Base-by-base conservation (phyloP, 2,888 invertebrate species). In the Sisyra nigra region DNA sequence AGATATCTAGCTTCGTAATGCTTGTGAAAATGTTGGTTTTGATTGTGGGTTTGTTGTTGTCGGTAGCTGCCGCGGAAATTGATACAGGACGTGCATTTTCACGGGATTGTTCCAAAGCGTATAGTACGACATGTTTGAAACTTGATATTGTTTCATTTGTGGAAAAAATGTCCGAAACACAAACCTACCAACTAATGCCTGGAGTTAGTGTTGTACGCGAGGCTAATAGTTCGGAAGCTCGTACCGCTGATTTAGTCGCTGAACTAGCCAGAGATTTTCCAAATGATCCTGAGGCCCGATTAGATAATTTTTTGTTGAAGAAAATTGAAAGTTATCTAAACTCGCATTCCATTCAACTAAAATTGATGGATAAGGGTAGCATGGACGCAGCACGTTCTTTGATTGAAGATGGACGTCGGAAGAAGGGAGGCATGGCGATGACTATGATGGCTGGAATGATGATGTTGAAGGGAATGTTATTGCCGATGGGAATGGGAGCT, bases 101-200 rank as follows among this genome's bases (percentile, higher is more conserved):
- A 9, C 53, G 59, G 38, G 70, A 70, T 48, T 80, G 80, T 57
- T 65, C 65, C 32, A 67, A 66, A 17, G 62, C 66, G 1, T 74
- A 78, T 53, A 82, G 77, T 56, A 67, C 78, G 17, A 80, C 81
- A 55, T 87, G 87, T 55, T 62, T 86, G 32, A 87, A 86, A 56
- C 65, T 86, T 47, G 84, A 85, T 53, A 73, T 82, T 37, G 72
- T 84, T 2, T 79, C 80, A 3, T 75, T 85, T 54, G 68, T 87
- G 48, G 85, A 86, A 55, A 75, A 76, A 39, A 55, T 86, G 29
- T 74, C 79, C 50, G 78, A 80, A 54, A 73, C 74, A 49, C 72
- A 76, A 51, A 76, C 80, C 57, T 69, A 81, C 4, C 71, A 68
- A 47, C 68, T 87, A 9, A 55, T 83, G 7, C 80, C 85, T 0